Evolutionary conservation across 2,797 vertebrate genomes (phyloP).

Genomic region (Apogon hyalosoma): DNA sequence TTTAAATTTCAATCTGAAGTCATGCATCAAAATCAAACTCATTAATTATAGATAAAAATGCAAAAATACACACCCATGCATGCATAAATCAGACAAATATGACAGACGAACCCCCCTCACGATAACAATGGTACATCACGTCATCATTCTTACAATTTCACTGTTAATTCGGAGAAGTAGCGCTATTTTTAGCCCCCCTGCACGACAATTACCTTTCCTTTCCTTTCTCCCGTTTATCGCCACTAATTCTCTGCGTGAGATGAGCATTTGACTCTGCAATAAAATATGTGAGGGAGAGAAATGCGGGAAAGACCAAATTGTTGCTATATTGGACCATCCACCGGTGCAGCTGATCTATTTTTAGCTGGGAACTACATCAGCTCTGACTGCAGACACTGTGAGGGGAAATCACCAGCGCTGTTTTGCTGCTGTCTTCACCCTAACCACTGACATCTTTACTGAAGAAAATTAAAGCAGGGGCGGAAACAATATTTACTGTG

Average conservation of each 20-base stretch:
- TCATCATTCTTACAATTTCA: conserved; percentile 31
- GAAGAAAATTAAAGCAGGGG: conserved; percentile 27
- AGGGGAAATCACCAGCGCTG: conserved; percentile 66
- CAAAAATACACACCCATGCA: background rate
- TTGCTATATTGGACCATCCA: conserved; percentile 74
- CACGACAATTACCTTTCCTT: background rate
- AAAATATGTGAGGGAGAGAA: conserved; percentile 28
- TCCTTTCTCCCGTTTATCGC: background rate
- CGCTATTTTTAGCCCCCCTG: conserved; percentile 33
- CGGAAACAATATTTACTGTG: background rate
- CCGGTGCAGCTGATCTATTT: conserved; percentile 79
- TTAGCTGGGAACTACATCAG: conserved; percentile 78
- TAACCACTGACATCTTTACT: conserved; percentile 22
- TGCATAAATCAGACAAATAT: conserved; percentile 14
- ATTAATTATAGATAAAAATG: background rate
- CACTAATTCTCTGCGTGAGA: conserved; percentile 13
- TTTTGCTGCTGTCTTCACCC: conserved; percentile 54
- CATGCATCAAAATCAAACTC: background rate
- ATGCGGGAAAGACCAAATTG: conserved; percentile 69
- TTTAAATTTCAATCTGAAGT: background rate
- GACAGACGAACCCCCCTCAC: conserved; percentile 1
- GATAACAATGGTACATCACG: conserved; percentile 29
- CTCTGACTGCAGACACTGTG: conserved; percentile 73
- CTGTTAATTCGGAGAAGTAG: conserved; percentile 15
- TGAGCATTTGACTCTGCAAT: conserved; percentile 34